Evolutionary conservation across 2,797 vertebrate species (phyloP).

Genomic region (Nyctalus aviator): DNA sequence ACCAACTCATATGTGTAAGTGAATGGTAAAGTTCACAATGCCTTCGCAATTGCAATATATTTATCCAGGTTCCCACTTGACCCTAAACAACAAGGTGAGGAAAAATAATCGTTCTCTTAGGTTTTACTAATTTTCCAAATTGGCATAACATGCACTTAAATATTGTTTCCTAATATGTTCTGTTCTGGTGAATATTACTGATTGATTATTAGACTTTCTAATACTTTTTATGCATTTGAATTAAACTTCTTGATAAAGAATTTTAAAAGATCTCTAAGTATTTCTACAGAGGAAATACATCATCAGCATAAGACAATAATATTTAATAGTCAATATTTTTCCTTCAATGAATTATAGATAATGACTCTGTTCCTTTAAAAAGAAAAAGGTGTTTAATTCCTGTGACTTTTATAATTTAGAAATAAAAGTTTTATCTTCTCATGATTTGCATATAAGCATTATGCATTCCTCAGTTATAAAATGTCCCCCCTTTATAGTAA

Average conservation of each 20-base stretch:
- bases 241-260: background rate
- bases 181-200: background rate
- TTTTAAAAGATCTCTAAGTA: background rate
- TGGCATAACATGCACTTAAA: background rate
- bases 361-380: conserved; percentile 17
- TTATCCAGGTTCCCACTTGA: background rate
- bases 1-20: background rate
- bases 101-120: background rate
- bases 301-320: background rate
- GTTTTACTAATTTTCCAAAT: conserved; percentile 19
- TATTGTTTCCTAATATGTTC: background rate
- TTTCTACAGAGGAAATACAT: background rate
- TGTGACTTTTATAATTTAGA: background rate
- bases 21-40: background rate
- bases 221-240: background rate
- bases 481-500: background rate
- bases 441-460: conserved; percentile 37
- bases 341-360: conserved; percentile 36
- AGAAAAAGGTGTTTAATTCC: background rate
- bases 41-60: background rate
- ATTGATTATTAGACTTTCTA: background rate
- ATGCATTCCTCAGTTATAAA: background rate
- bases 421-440: background rate
- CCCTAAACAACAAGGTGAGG: background rate
- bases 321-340: conserved; percentile 32